These are phyloP conservation scores for Carassius carassius DNA, from an alignment of 2,113 vertebrate genomes.

Conservation along the genomic window DNA sequence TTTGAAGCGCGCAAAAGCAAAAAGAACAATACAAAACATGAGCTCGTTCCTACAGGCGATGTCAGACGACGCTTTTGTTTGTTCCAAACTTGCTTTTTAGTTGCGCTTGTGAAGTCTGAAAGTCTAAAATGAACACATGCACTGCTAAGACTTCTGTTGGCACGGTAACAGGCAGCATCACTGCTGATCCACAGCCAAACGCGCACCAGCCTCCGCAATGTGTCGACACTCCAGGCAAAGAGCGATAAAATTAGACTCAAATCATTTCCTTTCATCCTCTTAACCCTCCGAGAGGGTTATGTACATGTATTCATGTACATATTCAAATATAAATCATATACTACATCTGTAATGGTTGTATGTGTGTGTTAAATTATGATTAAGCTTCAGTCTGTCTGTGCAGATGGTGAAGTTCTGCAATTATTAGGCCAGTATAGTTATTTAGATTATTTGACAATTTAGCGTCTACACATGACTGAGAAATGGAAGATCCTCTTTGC, in stretches of 20 bases:
- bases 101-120: constrained; percentile 24
- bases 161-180: constrained; percentile 6
- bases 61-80: constrained; percentile 5
- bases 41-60: neutral
- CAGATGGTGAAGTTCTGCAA: neutral
- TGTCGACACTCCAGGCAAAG: constrained; percentile 39
- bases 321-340: constrained; percentile 16
- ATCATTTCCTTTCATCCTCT: constrained; percentile 19
- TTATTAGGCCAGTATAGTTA: too few relatives aligned
- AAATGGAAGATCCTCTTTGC: neutral
- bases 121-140: constrained; percentile 33
- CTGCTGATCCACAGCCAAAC: constrained; percentile 21
- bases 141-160: constrained; percentile 36
- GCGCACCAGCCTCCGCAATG: neutral
- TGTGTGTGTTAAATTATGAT: neutral
- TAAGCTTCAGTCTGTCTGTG: neutral
- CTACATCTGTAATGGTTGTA: constrained; percentile 6
- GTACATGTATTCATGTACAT: neutral
- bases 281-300: neutral
- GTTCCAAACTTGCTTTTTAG: constrained; percentile 17
- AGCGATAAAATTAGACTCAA: constrained; percentile 45
- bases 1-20: neutral
- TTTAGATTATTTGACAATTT: neutral
- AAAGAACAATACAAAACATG: neutral
- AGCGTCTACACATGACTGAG: neutral